Base-by-base conservation (phyloP, 2,797 vertebrate species). In the Bovichtus diacanthus region DNA sequence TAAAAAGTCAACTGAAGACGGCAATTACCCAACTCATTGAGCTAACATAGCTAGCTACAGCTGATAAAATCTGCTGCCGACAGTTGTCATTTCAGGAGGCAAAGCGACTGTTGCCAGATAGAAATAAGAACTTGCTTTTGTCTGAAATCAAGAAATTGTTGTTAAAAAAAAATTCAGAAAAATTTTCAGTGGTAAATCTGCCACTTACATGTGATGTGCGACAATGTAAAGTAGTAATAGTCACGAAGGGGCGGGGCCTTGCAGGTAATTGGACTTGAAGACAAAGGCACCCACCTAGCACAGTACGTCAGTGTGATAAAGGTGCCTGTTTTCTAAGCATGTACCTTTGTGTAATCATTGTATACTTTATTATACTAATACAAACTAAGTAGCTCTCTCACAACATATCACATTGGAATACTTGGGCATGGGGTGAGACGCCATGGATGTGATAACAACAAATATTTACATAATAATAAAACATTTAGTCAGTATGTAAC, bases 361-460 rank as follows among this genome's bases (percentile, higher is more conserved):
- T n/a, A n/a, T n/a, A n/a, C n/a, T n/a, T n/a, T n/a, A n/a, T n/a
- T n/a, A n/a, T n/a, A n/a, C n/a, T n/a, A n/a, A n/a, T n/a, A n/a
- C n/a, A n/a, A n/a, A n/a, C n/a, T n/a, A n/a, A n/a, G n/a, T n/a
- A n/a, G n/a, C n/a, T n/a, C n/a, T n/a, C n/a, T n/a, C n/a, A n/a
- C n/a, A n/a, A 59, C 15, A 56, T 36, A 29, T 55, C 15, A 53
- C 46, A 75, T 56, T 58, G 34, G 3, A 55, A 31, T 2, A 41
- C 31, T 43, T 73, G 76, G 43, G 25, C 21, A 46, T 21, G 7
- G 13, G 38, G 21, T 55, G 38, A 55, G 15, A 76, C 9, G 7
- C 18, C 4, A 25, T 65, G 21, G 31, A 81, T 66, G 77, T 61
- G 63, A 75, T 80, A 76, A 82, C 21, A 53, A 84, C 74, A 6